Evolutionary conservation across 2,797 vertebrate genomes (phyloP).

Genomic region (Luscinia luscinia): DNA sequence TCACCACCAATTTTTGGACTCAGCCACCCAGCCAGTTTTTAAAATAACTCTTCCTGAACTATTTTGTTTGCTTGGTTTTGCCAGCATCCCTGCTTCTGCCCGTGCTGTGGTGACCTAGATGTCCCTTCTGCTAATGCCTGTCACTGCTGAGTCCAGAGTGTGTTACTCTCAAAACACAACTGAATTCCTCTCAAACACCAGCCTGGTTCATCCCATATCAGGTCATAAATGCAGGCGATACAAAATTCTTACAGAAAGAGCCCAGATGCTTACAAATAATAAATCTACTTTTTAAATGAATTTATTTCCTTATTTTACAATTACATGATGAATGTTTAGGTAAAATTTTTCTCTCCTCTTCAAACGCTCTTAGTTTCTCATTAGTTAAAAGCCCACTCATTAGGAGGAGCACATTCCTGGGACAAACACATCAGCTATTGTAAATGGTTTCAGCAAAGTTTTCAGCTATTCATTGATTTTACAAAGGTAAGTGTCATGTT

Average conservation of each 20-base stretch:
- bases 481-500: constrained; percentile 58
- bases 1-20: not conserved
- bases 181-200: not conserved
- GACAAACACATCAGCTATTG: constrained; percentile 43
- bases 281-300: rapidly evolving
- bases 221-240: not conserved
- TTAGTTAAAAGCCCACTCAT: constrained; percentile 60
- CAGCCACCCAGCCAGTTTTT: not conserved
- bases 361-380: constrained; percentile 38
- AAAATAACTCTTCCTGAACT: not conserved
- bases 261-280: not conserved
- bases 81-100: not conserved
- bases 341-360: constrained; percentile 4
- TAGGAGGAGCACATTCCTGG: constrained; percentile 45
- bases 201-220: not conserved
- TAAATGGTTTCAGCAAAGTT: constrained; percentile 45
- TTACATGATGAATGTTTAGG: not conserved
- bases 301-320: not conserved
- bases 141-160: not conserved
- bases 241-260: not conserved
- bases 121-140: not conserved
- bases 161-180: not conserved
- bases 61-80: not conserved
- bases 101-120: rapidly evolving
- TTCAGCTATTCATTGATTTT: constrained; percentile 42